Evolutionary conservation across 2,888 invertebrate genomes (phyloP).

Genomic region (Heteropelma amictum): DNA sequence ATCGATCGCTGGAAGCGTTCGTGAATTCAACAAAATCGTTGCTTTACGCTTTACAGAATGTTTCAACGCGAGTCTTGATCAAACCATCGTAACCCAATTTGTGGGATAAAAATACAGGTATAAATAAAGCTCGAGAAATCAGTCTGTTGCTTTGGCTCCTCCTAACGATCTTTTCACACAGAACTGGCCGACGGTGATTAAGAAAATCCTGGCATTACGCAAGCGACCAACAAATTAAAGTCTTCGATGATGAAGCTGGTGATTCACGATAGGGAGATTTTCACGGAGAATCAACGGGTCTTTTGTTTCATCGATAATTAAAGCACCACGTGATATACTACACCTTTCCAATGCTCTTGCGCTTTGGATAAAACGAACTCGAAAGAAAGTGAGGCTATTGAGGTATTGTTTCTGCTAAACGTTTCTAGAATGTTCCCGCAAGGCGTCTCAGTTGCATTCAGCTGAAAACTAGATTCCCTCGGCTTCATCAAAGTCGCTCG

Average conservation of each 20-base stretch:
- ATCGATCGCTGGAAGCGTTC: no score
- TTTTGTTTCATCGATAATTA: conserved; percentile 48
- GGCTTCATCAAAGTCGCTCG: conserved; percentile 18
- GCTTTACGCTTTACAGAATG: no score
- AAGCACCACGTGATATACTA: conserved; percentile 42
- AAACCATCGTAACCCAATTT: no score
- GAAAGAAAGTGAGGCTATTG: not conserved
- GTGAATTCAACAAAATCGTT: no score
- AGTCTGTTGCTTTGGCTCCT: conserved; percentile 10
- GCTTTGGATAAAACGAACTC: not conserved
- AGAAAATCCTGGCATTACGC: conserved; percentile 49
- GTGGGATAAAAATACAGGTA: no score
- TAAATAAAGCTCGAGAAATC: not conserved
- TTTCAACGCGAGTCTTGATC: no score
- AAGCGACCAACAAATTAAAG: conserved; percentile 58
- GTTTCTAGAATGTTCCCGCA: conserved; percentile 3
- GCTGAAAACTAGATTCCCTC: conserved; percentile 3
- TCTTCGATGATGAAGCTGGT: conserved; percentile 60
- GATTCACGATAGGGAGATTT: conserved; percentile 38
- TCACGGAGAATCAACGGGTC: conserved; percentile 44
- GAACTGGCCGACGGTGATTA: conserved; percentile 55
- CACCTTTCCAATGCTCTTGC: not conserved
- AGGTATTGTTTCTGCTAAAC: conserved; percentile 38
- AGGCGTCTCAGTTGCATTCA: conserved; percentile 5
- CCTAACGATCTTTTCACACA: conserved; percentile 31